These are phyloP conservation scores for Coturnix japonica DNA, from an alignment of 2,113 vertebrate genomes.

Conservation along the genomic window DNA sequence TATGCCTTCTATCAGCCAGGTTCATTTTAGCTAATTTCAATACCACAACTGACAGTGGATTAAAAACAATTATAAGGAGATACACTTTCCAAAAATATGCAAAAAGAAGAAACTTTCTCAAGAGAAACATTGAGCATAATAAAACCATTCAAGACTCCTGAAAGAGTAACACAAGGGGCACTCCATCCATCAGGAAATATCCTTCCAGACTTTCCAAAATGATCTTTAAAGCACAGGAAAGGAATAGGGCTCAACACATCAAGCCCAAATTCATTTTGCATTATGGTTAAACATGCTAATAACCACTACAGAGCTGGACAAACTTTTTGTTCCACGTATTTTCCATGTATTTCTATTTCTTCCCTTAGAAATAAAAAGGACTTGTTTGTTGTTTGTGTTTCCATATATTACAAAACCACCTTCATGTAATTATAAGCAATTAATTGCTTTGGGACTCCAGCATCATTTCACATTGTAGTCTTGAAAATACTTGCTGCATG, in stretches of 20 bases:
- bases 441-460: neutral
- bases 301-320: neutral
- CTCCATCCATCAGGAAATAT: neutral
- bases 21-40: neutral
- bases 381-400: neutral
- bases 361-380: neutral
- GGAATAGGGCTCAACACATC: accelerated
- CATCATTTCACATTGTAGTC: neutral
- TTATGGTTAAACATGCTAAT: neutral
- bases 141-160: neutral
- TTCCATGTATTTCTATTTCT: neutral
- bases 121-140: neutral
- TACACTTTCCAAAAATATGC: neutral
- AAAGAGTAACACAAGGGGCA: neutral
- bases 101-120: neutral
- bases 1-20: neutral
- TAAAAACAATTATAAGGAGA: neutral
- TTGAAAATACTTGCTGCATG: neutral
- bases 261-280: neutral
- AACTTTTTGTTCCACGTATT: neutral
- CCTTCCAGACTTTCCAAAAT: neutral
- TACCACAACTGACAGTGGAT: neutral
- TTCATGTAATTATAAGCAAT: neutral
- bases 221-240: neutral
- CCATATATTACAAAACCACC: neutral